Base-by-base conservation (phyloP, 2,113 vertebrate genomes). In the Scophthalmus maximus region DNA sequence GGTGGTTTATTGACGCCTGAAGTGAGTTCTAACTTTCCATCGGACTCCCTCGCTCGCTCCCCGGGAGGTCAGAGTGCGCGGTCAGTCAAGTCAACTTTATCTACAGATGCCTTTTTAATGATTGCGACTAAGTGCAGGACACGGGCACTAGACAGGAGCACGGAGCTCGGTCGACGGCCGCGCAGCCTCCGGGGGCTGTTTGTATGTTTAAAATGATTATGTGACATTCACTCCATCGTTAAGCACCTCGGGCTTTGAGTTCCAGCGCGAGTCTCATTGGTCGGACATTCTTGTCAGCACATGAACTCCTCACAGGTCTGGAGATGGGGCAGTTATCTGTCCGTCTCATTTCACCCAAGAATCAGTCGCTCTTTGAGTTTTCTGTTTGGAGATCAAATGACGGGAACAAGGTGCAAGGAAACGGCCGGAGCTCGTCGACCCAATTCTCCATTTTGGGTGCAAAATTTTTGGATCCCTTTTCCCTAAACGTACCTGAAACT, bases 31-130 rank as follows among this genome's bases (percentile, higher is more conserved):
- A 58, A 79, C 42, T 84, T 66, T 86, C 85, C 78, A 86, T 78
- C 2, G 5, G 42, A 10, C 64, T 44, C 4, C 7, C 17, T 3
- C 60, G n/a, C 64, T 27, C 56, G 17, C n/a, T 6, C n/a, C n/a
- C n/a, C n/a, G 44, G 1, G 26, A 49, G 81, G 76, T 71, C 78
- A 59, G 36, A 73, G 82, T 60, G 29, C 32, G 44, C 47, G 78
- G 68, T 78, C 72, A 3, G 32, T 58, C 53, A 58, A 34, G 71
- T 51, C 69, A 6, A 17, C 59, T 79, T 63, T 82, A 68, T 84
- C 85, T 78, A 66, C 70, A 71, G 78, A 76, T 46, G 40, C 74
- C 26, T 71, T 85, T 38, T 88, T 0, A 83, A 62, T 79, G 68
- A 87, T 51, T 11, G 20, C 52, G 42, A 1, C 78, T 77, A 73